phyloP scores from a whole-genome alignment of 2,797 vertebrate species.

The Notoglanidium macrostoma region DNA sequence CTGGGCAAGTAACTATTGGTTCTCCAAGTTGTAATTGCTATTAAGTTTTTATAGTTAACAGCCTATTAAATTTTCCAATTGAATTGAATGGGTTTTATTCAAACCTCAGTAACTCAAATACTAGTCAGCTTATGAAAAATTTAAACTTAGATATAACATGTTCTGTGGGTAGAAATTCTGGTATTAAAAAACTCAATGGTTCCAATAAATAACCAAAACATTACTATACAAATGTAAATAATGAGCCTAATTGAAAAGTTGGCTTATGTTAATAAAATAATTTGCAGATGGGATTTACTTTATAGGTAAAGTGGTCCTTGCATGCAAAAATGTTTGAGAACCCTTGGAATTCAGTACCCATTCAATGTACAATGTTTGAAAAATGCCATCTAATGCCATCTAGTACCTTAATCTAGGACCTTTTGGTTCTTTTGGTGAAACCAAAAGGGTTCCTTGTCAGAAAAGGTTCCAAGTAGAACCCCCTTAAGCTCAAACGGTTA shows the following conservation, averaged over 20 bases:
- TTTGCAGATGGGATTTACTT: neutral
- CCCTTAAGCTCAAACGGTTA: neutral
- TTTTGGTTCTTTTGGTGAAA: neutral
- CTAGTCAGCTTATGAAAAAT: neutral
- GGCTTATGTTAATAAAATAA: neutral
- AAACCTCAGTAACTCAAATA: neutral
- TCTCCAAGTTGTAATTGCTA: neutral
- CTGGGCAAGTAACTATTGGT: conserved; percentile 26
- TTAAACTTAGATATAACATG: neutral
- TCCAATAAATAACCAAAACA: neutral
- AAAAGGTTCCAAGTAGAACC: neutral
- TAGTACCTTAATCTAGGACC: neutral
- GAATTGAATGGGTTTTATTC: neutral
- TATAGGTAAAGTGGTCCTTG: neutral
- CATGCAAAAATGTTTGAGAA: neutral
- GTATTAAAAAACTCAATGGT: neutral
- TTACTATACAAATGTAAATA: neutral
- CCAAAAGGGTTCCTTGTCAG: neutral
- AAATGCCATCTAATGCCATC: too few relatives aligned
- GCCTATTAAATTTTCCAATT: neutral
- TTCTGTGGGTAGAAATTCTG: neutral
- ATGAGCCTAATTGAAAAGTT: neutral
- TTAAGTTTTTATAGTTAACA: conserved; percentile 1
- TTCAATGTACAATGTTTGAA: neutral
- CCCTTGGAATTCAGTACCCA: neutral